Evolutionary conservation across 2,113 vertebrate genomes (phyloP).

Genomic region (Cavia porcellus): DNA sequence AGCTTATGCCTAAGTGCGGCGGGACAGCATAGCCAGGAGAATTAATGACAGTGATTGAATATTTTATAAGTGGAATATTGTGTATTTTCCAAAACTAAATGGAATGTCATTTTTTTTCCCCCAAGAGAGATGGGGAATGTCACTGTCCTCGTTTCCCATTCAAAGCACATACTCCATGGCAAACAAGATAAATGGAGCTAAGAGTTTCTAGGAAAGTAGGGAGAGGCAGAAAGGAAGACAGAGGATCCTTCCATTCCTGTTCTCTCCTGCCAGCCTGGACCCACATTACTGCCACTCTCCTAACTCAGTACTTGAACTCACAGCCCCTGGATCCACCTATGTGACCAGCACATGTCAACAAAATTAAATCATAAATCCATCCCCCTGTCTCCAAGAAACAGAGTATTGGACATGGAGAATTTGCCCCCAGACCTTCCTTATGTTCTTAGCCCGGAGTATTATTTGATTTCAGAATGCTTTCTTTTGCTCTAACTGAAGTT

Average conservation of each 20-base stretch:
- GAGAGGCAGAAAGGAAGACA: neutral
- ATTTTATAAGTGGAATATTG: slow-evolving; percentile 92
- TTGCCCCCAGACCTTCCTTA: neutral
- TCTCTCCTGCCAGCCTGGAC: slow-evolving; percentile 69
- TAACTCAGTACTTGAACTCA: neutral
- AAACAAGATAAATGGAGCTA: slow-evolving; percentile 75
- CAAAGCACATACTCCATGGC: slow-evolving; percentile 80
- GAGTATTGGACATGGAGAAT: neutral
- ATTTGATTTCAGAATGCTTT: slow-evolving; percentile 29
- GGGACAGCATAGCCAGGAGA: slow-evolving; percentile 84
- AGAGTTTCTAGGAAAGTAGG: neutral
- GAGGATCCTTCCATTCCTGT: slow-evolving; percentile 63
- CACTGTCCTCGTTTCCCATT: slow-evolving; percentile 86
- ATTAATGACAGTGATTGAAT: slow-evolving; percentile 91
- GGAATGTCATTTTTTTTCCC: slow-evolving; percentile 89
- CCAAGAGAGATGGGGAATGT: slow-evolving; percentile 84
- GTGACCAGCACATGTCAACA: neutral
- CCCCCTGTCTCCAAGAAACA: slow-evolving; percentile 21
- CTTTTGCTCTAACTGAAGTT: slow-evolving; percentile 17
- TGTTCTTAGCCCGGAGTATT: neutral
- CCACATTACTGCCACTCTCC: neutral
- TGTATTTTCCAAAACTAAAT: slow-evolving; percentile 91
- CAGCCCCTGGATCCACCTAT: neutral
- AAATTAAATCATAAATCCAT: neutral
- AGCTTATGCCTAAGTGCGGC: slow-evolving; percentile 86